Conservation (phyloP, 2,113 vertebrate species). For the Nibea coibor region DNA sequence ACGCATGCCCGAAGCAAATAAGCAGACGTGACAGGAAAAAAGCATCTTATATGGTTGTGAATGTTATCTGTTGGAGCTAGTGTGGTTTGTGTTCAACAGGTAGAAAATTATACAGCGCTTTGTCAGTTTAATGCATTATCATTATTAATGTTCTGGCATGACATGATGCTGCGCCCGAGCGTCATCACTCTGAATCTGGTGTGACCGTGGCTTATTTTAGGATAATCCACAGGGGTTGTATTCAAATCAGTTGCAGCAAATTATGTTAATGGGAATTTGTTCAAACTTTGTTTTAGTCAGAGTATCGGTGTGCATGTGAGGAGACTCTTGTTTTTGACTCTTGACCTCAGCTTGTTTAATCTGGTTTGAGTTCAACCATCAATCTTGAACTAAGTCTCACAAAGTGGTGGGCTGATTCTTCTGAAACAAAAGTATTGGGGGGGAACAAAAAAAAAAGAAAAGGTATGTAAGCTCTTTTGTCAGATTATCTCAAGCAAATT, state of each 20-base stretch:
- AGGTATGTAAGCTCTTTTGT: conserved; percentile 33
- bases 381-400: conserved; percentile 1
- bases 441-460: neutral
- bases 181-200: neutral
- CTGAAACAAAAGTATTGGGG: neutral
- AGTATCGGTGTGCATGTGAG: neutral
- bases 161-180: neutral
- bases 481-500: conserved; percentile 63
- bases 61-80: too few species aligned
- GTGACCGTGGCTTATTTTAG: neutral
- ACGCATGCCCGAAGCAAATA: neutral
- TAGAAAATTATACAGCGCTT: neutral
- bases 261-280: neutral
- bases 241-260: neutral
- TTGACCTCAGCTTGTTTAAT: conserved; percentile 7
- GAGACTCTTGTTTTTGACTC: neutral
- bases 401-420: neutral
- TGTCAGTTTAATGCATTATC: neutral
- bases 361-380: conserved; percentile 6
- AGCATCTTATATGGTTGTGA: too few species aligned
- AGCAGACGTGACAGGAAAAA: neutral
- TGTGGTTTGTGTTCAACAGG: neutral
- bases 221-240: neutral
- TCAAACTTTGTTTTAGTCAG: neutral
- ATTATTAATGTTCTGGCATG: neutral